phyloP scores from a whole-genome alignment of 2,797 vertebrate genomes.

The Sebastes trivittatus region DNA sequence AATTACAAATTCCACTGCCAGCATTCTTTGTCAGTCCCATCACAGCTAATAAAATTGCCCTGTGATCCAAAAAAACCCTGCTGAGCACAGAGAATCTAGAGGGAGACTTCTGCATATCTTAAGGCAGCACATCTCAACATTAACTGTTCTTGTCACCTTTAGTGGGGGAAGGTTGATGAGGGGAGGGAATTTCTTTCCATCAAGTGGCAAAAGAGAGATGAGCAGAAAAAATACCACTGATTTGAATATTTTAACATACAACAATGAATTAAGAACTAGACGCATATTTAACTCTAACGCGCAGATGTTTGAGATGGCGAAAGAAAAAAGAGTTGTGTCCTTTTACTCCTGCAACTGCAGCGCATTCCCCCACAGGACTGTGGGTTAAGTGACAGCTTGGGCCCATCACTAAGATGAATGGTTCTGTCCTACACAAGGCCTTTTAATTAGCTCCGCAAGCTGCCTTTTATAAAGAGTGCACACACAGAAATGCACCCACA shows the following conservation, averaged over 20 bases:
- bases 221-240: neutral
- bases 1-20: conserved; percentile 69
- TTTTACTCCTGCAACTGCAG: conserved; percentile 46
- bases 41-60: conserved; percentile 76
- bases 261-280: conserved; percentile 19
- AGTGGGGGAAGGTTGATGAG: conserved; percentile 32
- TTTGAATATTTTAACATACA: conserved; percentile 46
- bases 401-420: conserved; percentile 82
- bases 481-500: conserved; percentile 17
- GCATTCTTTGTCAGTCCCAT: conserved; percentile 72
- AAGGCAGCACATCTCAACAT: conserved; percentile 52
- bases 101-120: conserved; percentile 72
- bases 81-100: conserved; percentile 68
- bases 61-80: conserved; percentile 77
- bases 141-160: conserved; percentile 73
- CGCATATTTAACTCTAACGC: conserved; percentile 15
- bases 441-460: conserved; percentile 84
- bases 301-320: conserved; percentile 7
- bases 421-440: conserved; percentile 73
- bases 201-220: conserved; percentile 10
- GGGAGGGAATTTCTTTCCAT: conserved; percentile 38
- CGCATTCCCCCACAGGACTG: conserved; percentile 69
- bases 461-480: conserved; percentile 71
- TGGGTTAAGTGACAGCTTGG: conserved; percentile 76
- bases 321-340: conserved; percentile 32